These are phyloP conservation scores for Aphelenchoides fujianensis DNA, from an alignment of 1,140 invertebrate genomes.

Conservation along the genomic window DNA sequence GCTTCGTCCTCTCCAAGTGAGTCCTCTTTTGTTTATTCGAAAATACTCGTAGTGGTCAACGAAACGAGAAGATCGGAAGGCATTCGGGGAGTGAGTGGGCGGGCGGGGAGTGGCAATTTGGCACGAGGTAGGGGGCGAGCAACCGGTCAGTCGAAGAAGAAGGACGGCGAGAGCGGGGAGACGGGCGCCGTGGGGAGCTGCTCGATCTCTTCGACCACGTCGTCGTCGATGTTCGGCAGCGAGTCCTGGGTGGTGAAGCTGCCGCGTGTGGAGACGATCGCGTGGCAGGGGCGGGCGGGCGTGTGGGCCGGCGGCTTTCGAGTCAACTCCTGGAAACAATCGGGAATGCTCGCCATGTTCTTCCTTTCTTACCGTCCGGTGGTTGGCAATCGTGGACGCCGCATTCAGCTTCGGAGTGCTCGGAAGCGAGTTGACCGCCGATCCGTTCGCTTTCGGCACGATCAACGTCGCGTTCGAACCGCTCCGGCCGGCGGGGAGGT, in stretches of 20 bases:
- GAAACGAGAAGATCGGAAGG: conserved; percentile 11
- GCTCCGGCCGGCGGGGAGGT: no score
- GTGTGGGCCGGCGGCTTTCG: no score
- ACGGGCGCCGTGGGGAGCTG: background rate
- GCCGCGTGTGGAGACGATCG: background rate
- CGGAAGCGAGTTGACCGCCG: no score
- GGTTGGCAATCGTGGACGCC: no score
- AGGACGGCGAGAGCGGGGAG: background rate
- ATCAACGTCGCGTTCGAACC: no score
- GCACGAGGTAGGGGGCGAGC: background rate
- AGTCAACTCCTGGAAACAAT: no score
- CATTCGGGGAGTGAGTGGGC: no score
- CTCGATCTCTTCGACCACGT: background rate
- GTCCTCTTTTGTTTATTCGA: conserved; percentile 40
- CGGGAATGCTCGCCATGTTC: no score
- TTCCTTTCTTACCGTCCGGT: no score
- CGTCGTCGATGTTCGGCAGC: background rate
- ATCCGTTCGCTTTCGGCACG: no score
- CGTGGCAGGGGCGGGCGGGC: background rate
- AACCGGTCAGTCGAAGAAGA: background rate
- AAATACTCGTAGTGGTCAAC: conserved; percentile 3
- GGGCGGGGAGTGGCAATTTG: background rate
- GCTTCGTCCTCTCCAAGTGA: conserved; percentile 86
- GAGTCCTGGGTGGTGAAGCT: background rate
- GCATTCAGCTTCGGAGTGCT: no score